Base-by-base conservation (phyloP, 1,140 invertebrate genomes). In the Bactericera cockerelli region DNA sequence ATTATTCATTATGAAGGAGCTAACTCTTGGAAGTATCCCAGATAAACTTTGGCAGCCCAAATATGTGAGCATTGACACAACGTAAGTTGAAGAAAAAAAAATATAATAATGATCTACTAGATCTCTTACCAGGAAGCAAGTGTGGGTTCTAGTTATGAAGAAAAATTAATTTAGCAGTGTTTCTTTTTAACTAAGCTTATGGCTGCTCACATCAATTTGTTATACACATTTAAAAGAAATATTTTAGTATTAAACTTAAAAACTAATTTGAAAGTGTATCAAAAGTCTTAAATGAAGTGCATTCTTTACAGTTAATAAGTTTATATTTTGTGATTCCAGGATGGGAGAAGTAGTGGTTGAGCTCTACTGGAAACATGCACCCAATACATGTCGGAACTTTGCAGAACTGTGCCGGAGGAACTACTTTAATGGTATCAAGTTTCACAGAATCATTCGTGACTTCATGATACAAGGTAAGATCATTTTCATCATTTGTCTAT, bases 351-450 rank as follows among this genome's bases (percentile, higher is more conserved):
- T 98, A 26, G 78, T 82, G 0, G 73, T 98, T 38, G 94, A 99
- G 71, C 75, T 98, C 49, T 99, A 98, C 68, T 99, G 94, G 95
- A 93, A 95, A 73, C 93, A 98, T 72, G 85, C 93, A 8, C 93
- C 94, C 22, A 83, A 84, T 59, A 97, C 94, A 1, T 98, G 95
- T 63, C 76, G 87, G 67, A 99, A 99, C 71, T 98, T 98, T 77
- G 93, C 93, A 57, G 94, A 98, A 74, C 74, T 98, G 25, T 77
- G 85, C 0, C 75, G 90, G 62, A 76, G 93, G 68, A 92, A 93
- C 25, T 98, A 97, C 74, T 99, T 96, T 70, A 95, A 97, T 73
- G 87, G 87, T 59, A 90, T 90, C 8, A 93, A 93, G 68, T 99
- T 98, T 73, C 96, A 99, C 71, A 77, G 95, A 68, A 86, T 99